These are phyloP conservation scores for Megaleporinus macrocephalus DNA, from an alignment of 2,113 vertebrate species.

Conservation along the genomic window DNA sequence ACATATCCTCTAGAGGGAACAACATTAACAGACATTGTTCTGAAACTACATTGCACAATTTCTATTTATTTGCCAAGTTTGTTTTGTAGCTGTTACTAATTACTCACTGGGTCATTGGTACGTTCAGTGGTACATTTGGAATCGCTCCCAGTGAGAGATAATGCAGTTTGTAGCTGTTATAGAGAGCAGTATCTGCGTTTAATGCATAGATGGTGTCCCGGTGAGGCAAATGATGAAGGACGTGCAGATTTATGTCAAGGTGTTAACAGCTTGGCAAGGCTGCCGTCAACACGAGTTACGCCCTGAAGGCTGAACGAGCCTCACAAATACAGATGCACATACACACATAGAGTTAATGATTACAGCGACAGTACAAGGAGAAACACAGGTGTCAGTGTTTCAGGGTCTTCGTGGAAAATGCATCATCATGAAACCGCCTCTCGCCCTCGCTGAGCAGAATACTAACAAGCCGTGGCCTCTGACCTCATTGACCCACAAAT, in stretches of 20 bases:
- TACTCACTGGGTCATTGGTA: too few species aligned
- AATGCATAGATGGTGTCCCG: constrained; percentile 19
- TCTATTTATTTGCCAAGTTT: too few species aligned
- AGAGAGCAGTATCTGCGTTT: constrained; percentile 10
- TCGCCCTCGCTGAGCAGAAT: constrained; percentile 37
- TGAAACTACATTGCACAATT: too few species aligned
- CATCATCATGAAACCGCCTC: constrained; percentile 33
- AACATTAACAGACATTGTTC: too few species aligned
- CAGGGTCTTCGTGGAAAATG: constrained; percentile 32
- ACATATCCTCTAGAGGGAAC: too few species aligned
- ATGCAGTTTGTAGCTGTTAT: too few species aligned
- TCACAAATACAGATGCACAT: constrained; percentile 9
- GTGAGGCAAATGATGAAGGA: constrained; percentile 12
- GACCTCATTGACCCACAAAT: constrained; percentile 11
- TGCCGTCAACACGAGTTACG: constrained; percentile 35
- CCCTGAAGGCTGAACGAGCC: constrained; percentile 12
- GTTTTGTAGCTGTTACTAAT: too few species aligned
- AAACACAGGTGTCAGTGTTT: constrained; percentile 31
- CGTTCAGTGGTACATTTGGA: too few species aligned
- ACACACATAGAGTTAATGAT: constrained; percentile 38
- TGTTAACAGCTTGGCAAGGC: constrained; percentile 6
- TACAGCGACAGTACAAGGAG: constrained; percentile 12
- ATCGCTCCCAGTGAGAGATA: too few species aligned
- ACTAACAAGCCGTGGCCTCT: constrained; percentile 36
- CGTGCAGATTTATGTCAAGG: constrained; percentile 2